Evolutionary conservation across 2,888 invertebrate genomes (phyloP), one percentile per base, ranked within the genome.

Genomic region (Crocallis elinguaria): DNA sequence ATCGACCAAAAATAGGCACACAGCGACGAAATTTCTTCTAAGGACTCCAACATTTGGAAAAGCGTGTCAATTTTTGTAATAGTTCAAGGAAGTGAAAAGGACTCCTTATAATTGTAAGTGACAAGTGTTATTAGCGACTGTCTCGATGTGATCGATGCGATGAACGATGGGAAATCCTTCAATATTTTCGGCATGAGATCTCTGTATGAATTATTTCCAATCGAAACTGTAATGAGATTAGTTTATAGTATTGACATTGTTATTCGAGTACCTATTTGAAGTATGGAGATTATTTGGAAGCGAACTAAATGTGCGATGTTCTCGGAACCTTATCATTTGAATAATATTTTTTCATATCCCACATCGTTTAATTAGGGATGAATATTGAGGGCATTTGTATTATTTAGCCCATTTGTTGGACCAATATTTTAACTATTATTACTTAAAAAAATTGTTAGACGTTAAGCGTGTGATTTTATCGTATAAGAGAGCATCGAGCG

Each of bases 331-430:
- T 90, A 89, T 90, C 82, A 90, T 90, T 91, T 90, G 84, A 89
- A 89, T 89, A 89, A 89, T 89, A 90, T 88, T 88, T 90, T 89
- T 90, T 89, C 91, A 90, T 88, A 88, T 91, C 91, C 91, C 91
- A 81, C 82, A 79, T 89, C 88, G 90, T 91, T 90, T 87, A 89
- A 88, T 89, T 88, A 88, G 90, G 91, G 90, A 90, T 89, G 90
- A 88, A 89, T 90, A 91, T 89, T 91, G 87, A 87, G 91, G 91
- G 91, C 90, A 87, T 90, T 89, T 89, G 91, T 91, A 91, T 91
- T 91, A 91, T 91, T 91, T 90, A 90, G 91, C 91, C 91, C 91
- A 91, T 91, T 90, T 91, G 91, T 91, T 91, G 91, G 91, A 91
- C 91, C 91, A 91, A 91, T 91, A 91, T 91, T 91, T 91, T 90